Evolutionary conservation across 2,888 invertebrate species (phyloP).

Genomic region (Halocaridina rubra): DNA sequence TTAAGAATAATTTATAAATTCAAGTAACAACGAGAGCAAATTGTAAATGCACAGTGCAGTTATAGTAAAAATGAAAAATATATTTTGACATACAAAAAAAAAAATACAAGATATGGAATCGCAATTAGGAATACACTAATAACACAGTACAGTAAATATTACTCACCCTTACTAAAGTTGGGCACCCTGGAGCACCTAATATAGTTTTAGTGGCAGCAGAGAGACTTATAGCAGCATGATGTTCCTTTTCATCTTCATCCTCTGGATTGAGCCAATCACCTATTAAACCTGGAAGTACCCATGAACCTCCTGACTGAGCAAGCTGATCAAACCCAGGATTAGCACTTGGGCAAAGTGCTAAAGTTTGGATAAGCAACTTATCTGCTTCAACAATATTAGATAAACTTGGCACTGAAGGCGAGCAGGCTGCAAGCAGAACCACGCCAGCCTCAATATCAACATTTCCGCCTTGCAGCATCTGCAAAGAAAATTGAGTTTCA

Average conservation of each 20-base stretch:
- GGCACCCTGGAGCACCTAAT: slow-evolving; percentile 5
- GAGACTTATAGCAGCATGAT: slow-evolving; percentile 20
- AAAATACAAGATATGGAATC: no score
- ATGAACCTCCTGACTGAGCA: slow-evolving; percentile 32
- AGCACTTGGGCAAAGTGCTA: slow-evolving; percentile 43
- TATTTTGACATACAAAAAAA: no score
- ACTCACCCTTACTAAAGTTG: slow-evolving; percentile 32
- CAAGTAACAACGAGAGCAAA: no score
- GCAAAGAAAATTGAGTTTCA: neutral
- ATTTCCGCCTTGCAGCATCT: slow-evolving; percentile 53
- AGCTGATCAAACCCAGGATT: slow-evolving; percentile 50
- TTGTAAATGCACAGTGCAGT: no score
- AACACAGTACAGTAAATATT: neutral
- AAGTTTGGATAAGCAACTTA: slow-evolving; percentile 42
- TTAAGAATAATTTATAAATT: no score
- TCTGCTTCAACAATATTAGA: neutral
- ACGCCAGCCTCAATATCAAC: slow-evolving; percentile 32
- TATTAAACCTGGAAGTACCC: slow-evolving; percentile 42
- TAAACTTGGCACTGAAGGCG: slow-evolving; percentile 11
- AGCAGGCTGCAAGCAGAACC: slow-evolving; percentile 47
- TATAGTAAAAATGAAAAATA: no score
- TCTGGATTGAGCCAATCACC: neutral
- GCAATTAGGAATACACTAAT: no score
- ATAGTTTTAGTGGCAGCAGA: slow-evolving; percentile 28
- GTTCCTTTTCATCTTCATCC: slow-evolving; percentile 16